Percentiles rank a stretch among this genome's conserved stretches.
phyloP scores from a whole-genome alignment of 2,888 invertebrate genomes.

The Eupeodes luniger region DNA sequence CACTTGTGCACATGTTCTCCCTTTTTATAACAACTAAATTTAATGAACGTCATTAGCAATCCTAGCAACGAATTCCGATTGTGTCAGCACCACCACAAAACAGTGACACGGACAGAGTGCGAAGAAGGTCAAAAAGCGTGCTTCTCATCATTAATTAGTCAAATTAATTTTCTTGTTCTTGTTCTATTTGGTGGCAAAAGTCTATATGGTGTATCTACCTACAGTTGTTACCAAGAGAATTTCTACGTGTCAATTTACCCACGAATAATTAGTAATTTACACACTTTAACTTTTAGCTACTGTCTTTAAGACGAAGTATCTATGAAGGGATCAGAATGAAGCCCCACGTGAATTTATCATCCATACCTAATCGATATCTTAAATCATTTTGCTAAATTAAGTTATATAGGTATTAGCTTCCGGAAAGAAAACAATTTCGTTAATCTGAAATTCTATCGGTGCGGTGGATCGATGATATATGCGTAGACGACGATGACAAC shows the following conservation, averaged over 20 bases:
- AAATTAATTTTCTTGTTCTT: conserved; percentile 3
- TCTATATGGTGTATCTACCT: no score
- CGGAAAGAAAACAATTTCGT: conserved; percentile 36
- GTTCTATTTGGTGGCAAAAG: not conserved
- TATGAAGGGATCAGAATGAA: not conserved
- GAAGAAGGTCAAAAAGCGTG: conserved; percentile 55
- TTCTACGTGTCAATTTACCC: conserved; percentile 12
- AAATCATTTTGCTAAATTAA: not conserved
- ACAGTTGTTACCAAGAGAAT: not conserved
- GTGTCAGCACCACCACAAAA: conserved; percentile 5
- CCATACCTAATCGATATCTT: no score
- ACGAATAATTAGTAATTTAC: no score
- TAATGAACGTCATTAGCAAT: conserved; percentile 57
- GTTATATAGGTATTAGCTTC: conserved; percentile 38
- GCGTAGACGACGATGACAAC: not conserved
- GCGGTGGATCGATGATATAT: conserved; percentile 10
- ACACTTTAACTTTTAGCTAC: not conserved
- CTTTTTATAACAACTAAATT: conserved; percentile 43
- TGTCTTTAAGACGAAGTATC: no score
- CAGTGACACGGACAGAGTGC: no score
- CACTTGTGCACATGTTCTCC: not conserved
- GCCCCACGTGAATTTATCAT: not conserved
- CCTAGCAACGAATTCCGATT: conserved; percentile 42
- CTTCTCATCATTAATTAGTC: conserved; percentile 57
- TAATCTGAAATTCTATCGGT: conserved; percentile 17